Evolutionary conservation across 2,888 invertebrate species (phyloP).

Genomic region (Drosophila recens): DNA sequence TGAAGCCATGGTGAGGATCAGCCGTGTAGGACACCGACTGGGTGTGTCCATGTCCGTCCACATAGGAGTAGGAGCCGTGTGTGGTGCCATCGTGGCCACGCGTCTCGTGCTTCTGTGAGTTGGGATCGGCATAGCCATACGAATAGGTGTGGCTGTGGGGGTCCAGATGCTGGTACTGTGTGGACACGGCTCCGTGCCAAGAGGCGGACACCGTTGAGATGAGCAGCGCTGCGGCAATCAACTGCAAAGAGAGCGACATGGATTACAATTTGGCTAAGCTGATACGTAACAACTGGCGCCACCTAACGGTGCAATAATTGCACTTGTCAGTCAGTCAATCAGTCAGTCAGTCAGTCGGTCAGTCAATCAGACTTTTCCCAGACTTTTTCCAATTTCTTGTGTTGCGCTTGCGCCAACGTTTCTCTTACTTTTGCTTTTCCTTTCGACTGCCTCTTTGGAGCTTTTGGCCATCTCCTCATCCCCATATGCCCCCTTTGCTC

Average conservation of each 20-base stretch:
- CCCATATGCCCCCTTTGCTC: slow-evolving; percentile 29
- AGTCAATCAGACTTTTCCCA: slow-evolving; percentile 25
- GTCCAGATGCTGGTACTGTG: slow-evolving; percentile 88
- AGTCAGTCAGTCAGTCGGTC: slow-evolving; percentile 18
- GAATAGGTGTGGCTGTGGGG: slow-evolving; percentile 87
- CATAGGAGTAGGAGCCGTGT: slow-evolving; percentile 89
- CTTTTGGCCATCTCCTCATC: slow-evolving; percentile 32
- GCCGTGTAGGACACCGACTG: slow-evolving; percentile 89
- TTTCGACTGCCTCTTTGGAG: slow-evolving; percentile 33
- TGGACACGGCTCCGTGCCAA: slow-evolving; percentile 84
- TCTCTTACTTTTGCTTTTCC: slow-evolving; percentile 53
- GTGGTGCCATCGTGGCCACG: slow-evolving; percentile 88
- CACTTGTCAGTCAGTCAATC: slow-evolving; percentile 24
- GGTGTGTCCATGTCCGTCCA: slow-evolving; percentile 88
- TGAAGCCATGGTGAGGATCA: slow-evolving; percentile 88
- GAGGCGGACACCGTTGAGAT: slow-evolving; percentile 84
- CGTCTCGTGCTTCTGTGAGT: slow-evolving; percentile 88
- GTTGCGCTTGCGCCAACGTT: slow-evolving; percentile 42
- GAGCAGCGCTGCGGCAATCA: slow-evolving; percentile 83
- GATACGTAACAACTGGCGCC: slow-evolving; percentile 42
- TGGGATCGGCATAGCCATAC: slow-evolving; percentile 89
- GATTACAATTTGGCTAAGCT: slow-evolving; percentile 12
- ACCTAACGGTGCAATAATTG: slow-evolving; percentile 35
- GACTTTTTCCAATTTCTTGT: slow-evolving; percentile 31
- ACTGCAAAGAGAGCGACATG: slow-evolving; percentile 56